A percentile compares a stretch with the other conserved stretches of the same genome.
Conservation (phyloP, 1,140 invertebrate species). For the Orchestia grillus region DNA sequence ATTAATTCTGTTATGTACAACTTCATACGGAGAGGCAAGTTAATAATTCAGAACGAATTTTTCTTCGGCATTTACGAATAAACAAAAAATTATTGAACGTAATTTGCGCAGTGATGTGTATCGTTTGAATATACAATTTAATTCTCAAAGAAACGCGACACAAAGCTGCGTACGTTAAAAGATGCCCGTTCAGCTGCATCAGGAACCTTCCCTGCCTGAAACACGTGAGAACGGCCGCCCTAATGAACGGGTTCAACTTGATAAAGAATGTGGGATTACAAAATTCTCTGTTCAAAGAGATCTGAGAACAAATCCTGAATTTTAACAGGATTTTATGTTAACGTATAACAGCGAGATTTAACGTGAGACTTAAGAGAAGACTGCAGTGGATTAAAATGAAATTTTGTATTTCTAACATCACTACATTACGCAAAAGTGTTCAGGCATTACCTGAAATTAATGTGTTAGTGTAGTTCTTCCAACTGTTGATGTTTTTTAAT, state of each 20-base stretch:
- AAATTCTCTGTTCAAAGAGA: background rate
- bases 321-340: background rate
- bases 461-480: too few species aligned
- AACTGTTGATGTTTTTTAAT: background rate
- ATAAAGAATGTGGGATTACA: background rate
- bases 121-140: too few species aligned
- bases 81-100: too few species aligned
- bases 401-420: background rate
- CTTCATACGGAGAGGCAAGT: too few species aligned
- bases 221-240: background rate
- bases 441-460: too few species aligned
- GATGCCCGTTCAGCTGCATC: background rate
- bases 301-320: background rate
- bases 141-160: too few species aligned
- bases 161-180: background rate
- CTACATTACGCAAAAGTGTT: background rate
- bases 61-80: too few species aligned
- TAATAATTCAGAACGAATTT: too few species aligned
- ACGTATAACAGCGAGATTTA: background rate
- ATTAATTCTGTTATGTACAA: too few species aligned
- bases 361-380: background rate
- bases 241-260: background rate
- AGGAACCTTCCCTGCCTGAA: background rate
- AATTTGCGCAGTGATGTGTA: too few species aligned
- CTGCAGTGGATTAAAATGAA: background rate